phyloP scores from a whole-genome alignment of 1,140 invertebrate genomes.

The Drosophila insularis region DNA sequence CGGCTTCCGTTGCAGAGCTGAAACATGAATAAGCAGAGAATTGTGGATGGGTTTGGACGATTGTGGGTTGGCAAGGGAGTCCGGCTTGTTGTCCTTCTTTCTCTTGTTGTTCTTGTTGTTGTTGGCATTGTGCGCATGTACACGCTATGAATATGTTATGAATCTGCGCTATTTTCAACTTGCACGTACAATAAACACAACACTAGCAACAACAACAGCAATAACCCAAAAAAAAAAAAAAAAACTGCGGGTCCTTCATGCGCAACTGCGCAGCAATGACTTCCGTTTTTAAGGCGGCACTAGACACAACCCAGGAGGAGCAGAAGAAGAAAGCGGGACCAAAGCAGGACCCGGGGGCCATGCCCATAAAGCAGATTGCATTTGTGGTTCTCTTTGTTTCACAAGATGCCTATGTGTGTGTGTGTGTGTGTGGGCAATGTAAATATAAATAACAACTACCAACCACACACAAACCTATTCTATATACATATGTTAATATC shows the following conservation, averaged over 20 bases:
- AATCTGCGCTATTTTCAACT: slow-evolving; percentile 57
- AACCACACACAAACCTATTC: not conserved
- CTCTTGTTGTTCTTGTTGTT: slow-evolving; percentile 35
- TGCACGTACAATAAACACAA: slow-evolving; percentile 51
- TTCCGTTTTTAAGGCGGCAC: slow-evolving; percentile 54
- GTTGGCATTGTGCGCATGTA: slow-evolving; percentile 56
- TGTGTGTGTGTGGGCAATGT: slow-evolving; percentile 44
- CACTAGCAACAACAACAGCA: slow-evolving; percentile 30
- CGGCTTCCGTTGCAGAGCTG: slow-evolving; percentile 70
- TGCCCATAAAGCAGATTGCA: slow-evolving; percentile 60
- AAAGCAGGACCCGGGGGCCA: not conserved
- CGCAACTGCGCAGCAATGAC: slow-evolving; percentile 70
- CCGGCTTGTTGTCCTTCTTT: slow-evolving; percentile 13
- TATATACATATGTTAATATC: not conserved
- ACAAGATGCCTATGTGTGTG: slow-evolving; percentile 9
- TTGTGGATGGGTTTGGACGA: not conserved
- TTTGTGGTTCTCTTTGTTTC: slow-evolving; percentile 64
- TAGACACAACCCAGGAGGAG: slow-evolving; percentile 28
- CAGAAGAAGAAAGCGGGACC: not conserved
- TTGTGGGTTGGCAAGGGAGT: slow-evolving; percentile 17
- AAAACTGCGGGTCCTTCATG: slow-evolving; percentile 54
- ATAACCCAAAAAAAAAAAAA: slow-evolving; percentile 29
- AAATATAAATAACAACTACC: slow-evolving; percentile 40
- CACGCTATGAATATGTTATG: slow-evolving; percentile 78
- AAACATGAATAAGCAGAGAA: slow-evolving; percentile 4